Evolutionary conservation across 2,888 invertebrate genomes (phyloP), one percentile per base, ranked within the genome.

Genomic region (Eueremaeus valkanovi): DNA sequence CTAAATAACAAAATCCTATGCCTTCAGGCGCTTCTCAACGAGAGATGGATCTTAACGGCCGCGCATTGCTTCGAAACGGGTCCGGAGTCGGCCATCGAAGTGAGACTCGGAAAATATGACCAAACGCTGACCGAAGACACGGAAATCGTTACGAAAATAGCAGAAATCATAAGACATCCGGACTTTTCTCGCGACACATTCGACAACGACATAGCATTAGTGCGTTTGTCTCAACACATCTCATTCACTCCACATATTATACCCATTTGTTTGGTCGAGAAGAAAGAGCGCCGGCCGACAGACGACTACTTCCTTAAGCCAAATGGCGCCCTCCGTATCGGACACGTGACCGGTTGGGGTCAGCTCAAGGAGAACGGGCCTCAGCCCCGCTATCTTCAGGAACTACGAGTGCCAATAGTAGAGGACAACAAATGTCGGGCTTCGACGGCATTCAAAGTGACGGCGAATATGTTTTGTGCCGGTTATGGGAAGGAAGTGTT

Each of bases 311-410:
- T 68, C n/a, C 68, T 68, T 31, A 68, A 40, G 24, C 68, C 68
- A 8, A 68, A 42, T 24, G 24, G 42, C 18, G 74, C 42, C 11
- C 49, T 63, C 13, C 70, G 72, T 13, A 75, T 80, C 76, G 81
- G 81, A 2, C 78, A 78, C n/a, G 81, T 81, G 3, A 79, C 80
- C 1, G 81, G 81, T 16, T 81, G 81, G 81, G 81, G 81, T 5
- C 79, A 79, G 58, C 63, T 81, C 9, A 79, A 78, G n/a, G 80
- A 80, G n/a, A 63, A 73, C 11, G 81, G 81, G 0, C 76, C 77
- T 0, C 75, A 76, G 21, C 80, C 81, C 0, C 58, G 78, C 29
- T 79, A 74, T 73, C 73, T 81, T 11, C 79, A 79, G 66, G 80
- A 79, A 49, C 74, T 81, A 16, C 68, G 76, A 9, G 63, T 81